Conservation (phyloP, 2,888 invertebrate genomes). For the Isotomurus palustris region DNA sequence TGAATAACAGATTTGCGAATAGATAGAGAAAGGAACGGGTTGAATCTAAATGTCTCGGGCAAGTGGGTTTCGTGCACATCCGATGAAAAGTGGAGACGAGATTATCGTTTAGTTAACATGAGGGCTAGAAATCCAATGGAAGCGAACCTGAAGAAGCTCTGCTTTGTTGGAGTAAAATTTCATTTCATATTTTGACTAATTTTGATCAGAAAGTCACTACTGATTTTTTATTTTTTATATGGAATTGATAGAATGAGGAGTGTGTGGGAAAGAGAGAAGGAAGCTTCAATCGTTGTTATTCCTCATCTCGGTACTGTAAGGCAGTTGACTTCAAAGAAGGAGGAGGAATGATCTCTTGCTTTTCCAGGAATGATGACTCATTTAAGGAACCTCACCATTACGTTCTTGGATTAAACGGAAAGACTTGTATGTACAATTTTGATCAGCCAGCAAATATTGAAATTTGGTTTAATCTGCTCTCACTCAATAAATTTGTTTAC, state of each 20-base stretch:
- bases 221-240: no score
- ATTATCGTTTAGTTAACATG: background rate
- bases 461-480: no score
- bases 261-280: background rate
- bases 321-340: background rate
- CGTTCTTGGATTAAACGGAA: background rate
- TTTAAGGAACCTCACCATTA: background rate
- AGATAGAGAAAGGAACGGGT: background rate
- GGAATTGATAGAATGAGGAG: background rate
- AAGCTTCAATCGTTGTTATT: background rate
- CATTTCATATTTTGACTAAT: background rate
- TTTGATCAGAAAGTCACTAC: no score
- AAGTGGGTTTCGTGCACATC: background rate
- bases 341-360: background rate
- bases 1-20: no score
- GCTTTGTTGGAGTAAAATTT: background rate
- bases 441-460: no score
- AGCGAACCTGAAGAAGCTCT: background rate
- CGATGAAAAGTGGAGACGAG: background rate
- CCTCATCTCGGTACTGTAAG: background rate
- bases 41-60: background rate
- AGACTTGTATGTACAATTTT: background rate
- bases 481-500: no score
- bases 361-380: background rate
- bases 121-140: background rate